Percentiles rank a stretch among this genome's conserved stretches.
phyloP scores from a whole-genome alignment of 2,888 invertebrate genomes.

The Tachystola acroxantha region DNA sequence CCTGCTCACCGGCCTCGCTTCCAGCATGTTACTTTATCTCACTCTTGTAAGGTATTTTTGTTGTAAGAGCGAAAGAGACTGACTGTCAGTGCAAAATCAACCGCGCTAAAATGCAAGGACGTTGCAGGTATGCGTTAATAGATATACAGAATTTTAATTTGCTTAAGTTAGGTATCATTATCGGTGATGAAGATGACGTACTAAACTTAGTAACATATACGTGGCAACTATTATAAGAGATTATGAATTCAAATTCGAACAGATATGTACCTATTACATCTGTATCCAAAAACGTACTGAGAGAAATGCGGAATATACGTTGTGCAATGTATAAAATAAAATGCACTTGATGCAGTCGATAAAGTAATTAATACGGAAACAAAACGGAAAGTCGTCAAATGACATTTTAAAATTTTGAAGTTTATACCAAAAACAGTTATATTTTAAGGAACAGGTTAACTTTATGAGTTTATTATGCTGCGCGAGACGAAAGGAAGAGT shows the following conservation, averaged over 20 bases:
- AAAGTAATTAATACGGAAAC: background rate
- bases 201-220: no score
- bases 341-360: no score
- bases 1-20: conserved; percentile 69
- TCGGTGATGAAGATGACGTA: background rate
- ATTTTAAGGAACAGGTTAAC: conserved; percentile 21
- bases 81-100: conserved; percentile 16
- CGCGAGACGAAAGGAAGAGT: conserved; percentile 61
- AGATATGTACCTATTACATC: no score
- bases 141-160: conserved; percentile 7
- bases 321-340: no score
- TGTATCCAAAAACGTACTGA: no score
- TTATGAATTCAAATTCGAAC: no score
- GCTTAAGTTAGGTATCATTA: no score
- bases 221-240: no score
- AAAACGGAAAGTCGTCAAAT: conserved; percentile 5
- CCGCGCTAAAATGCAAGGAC: conserved; percentile 20
- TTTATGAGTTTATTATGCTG: conserved; percentile 32
- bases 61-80: background rate
- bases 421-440: conserved; percentile 3
- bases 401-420: conserved; percentile 4
- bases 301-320: no score
- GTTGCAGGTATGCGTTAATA: conserved; percentile 20
- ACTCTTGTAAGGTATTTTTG: background rate
- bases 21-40: conserved; percentile 13